Conservation (phyloP, 2,797 vertebrate genomes). For the Pseudomugil gertrudae region DNA sequence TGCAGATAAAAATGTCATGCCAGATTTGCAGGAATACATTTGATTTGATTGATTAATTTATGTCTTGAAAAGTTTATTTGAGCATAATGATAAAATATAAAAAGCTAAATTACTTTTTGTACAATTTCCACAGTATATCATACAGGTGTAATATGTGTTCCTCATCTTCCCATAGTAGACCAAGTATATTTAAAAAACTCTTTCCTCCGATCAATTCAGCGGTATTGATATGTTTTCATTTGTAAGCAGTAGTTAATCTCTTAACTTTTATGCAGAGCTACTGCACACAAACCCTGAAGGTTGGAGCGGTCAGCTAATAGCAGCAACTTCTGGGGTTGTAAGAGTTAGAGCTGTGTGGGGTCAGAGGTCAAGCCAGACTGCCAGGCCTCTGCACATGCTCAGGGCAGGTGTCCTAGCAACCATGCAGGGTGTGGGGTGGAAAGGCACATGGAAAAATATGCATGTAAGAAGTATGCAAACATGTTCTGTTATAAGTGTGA, state of each 20-base stretch:
- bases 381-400: slow-evolving; percentile 58
- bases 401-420: slow-evolving; percentile 74
- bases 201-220: background rate
- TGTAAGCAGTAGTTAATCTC: background rate
- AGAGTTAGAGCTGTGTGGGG: slow-evolving; percentile 33
- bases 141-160: too few relatives aligned
- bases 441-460: slow-evolving; percentile 12
- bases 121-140: too few relatives aligned
- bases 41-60: too few relatives aligned
- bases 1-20: too few relatives aligned
- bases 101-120: too few relatives aligned
- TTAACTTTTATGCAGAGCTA: background rate
- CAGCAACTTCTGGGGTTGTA: slow-evolving; percentile 57
- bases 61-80: too few relatives aligned
- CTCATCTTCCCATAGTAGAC: too few relatives aligned
- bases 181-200: background rate
- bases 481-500: background rate
- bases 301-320: slow-evolving; percentile 49
- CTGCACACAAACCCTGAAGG: background rate
- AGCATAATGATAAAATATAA: too few relatives aligned
- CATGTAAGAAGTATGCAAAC: background rate
- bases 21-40: too few relatives aligned
- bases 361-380: slow-evolving; percentile 58
- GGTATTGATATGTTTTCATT: background rate
- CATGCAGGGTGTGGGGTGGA: slow-evolving; percentile 24